Evolutionary conservation across 2,888 invertebrate genomes (phyloP), one percentile per base, ranked within the genome.

Genomic region (Drosophila anomelani): DNA sequence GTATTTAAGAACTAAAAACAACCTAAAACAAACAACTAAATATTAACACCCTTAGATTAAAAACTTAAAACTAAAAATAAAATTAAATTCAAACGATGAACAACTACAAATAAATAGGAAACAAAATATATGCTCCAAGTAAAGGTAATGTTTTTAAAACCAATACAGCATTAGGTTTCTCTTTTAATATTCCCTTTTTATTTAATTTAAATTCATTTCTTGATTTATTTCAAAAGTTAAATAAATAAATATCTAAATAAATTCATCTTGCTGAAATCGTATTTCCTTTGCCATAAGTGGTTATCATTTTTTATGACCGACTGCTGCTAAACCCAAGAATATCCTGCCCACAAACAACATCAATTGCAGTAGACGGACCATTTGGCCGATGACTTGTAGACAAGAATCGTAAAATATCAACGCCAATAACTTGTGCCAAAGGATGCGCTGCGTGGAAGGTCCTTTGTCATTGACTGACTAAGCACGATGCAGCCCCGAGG

Each of bases 341-440:
- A 46, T 47, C 39, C 41, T 69, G 38, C 13, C 66, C 70, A 49
- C 70, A 69, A 68, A 68, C 68, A 69, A 49, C 68, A 69, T 38
- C 29, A n/a, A 49, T 69, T 43, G 62, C 72, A 66, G 54, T 66
- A 57, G 66, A 66, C 64, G 74, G 75, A 57, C 75, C 75, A 75
- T 57, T 72, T 72, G 46, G 75, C 43, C 75, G 57, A 75, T 66
- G 72, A 73, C 72, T 73, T 73, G 75, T 73, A 71, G 46, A 68
- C 46, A 64, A 54, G 58, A 62, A 49, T 64, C 63, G 76, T 68
- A 85, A 88, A 79, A 87, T 87, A 82, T 82, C 85, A 75, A 81
- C 75, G 72, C 43, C 81, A 79, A 82, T 85, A 87, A 78, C 74
- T 87, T 78, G 66, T 49, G 62, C 61, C 68, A 55, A 39, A 62